These are phyloP conservation scores for Gavialis gangeticus DNA, from an alignment of 2,113 vertebrate species.

Conservation along the genomic window DNA sequence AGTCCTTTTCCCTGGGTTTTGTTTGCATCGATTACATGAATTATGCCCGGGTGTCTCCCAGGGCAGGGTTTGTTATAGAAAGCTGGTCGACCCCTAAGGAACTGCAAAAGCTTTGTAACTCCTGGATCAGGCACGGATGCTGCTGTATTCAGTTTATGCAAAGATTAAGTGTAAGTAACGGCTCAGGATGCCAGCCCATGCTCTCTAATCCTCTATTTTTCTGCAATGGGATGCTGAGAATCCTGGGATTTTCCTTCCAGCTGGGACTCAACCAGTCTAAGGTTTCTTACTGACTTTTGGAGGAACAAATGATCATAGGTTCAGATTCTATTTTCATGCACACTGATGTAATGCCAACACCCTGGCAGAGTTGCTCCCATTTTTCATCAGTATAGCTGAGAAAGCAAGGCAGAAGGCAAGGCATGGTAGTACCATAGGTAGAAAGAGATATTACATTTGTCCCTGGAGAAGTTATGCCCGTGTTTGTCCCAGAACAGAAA, in stretches of 20 bases:
- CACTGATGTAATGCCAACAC: neutral
- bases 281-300: neutral
- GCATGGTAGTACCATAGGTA: too few relatives aligned
- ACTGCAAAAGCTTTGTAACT: neutral
- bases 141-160: neutral
- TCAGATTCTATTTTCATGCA: neutral
- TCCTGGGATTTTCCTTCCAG: neutral
- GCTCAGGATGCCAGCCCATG: neutral
- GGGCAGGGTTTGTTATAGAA: neutral
- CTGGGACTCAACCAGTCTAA: neutral
- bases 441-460: too few relatives aligned
- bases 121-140: neutral
- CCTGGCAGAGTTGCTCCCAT: neutral
- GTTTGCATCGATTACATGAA: fast-evolving
- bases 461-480: too few relatives aligned
- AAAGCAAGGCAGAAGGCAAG: too few relatives aligned
- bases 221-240: neutral
- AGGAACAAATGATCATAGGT: neutral
- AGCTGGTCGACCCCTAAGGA: neutral
- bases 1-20: neutral
- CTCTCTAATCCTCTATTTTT: neutral
- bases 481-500: too few relatives aligned
- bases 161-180: neutral
- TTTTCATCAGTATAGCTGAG: neutral
- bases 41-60: neutral